Evolutionary conservation across 2,113 vertebrate genomes (phyloP), one percentile per base, ranked within the genome.

Genomic region (Scomber scombrus): DNA sequence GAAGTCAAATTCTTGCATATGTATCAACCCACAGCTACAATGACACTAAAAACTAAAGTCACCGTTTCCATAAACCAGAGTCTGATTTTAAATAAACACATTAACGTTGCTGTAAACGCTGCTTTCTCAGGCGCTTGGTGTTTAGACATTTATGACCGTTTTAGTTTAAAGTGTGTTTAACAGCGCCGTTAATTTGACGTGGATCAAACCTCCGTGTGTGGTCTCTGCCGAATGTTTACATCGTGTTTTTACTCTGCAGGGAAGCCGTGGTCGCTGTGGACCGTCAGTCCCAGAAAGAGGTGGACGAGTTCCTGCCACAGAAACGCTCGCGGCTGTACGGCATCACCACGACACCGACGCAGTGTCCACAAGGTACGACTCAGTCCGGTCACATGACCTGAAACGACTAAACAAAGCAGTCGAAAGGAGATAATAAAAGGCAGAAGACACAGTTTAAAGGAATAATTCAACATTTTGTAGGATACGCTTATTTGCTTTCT

Each of bases 281-380:
- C 82, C 95, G 92, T 3, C 90, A 76, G 0, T 46, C 94, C 57
- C 93, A 92, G 62, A 93, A 72, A 31, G 97, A 98, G 91, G 95
- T 80, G 0, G 96, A 97, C 2, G 92, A 94, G 63, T 97, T 97
- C 77, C 95, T 96, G 67, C 97, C 97, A 1, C 94, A 96, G 91
- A 98, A 96, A 85, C 96, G 96, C 57, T 96, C 96, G 0, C 96
- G 97, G 7, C 93, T 95, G 2, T 98, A 98, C 2, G 97, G 97
- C 85, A 96, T 99, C 91, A 91, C 96, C 70, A 90, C 93, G 1
- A 76, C 85, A 0, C 1, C 71, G 3, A 2, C 81, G 0, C 52
- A 75, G 50, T 91, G 90, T 82, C 82, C 64, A 7, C 84, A 61
- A 85, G 87, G 91, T 90, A 77, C 5, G 0, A 23, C 6, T 16